Evolutionary conservation across 2,888 invertebrate genomes (phyloP).

Genomic region (Alloplasta piceator): DNA sequence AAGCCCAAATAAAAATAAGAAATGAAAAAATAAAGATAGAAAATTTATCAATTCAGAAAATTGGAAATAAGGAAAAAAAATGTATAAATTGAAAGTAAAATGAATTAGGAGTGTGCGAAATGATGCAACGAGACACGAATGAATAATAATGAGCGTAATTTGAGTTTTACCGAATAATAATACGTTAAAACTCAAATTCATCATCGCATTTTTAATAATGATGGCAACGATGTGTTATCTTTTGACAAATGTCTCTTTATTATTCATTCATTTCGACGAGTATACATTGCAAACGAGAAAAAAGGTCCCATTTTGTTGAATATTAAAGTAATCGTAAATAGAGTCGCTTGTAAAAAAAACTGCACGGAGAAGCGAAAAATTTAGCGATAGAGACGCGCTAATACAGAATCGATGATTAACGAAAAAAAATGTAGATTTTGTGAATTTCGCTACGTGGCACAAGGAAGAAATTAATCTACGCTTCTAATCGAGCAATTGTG

Average conservation of each 20-base stretch:
- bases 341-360: constrained; percentile 14
- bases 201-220: constrained; percentile 61
- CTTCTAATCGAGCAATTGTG: too few relatives aligned
- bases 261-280: constrained; percentile 80
- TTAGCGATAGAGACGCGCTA: not conserved
- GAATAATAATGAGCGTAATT: constrained; percentile 79
- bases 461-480: not conserved
- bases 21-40: too few relatives aligned
- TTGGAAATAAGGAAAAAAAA: too few relatives aligned
- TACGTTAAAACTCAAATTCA: constrained; percentile 65
- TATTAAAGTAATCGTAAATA: constrained; percentile 8
- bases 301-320: constrained; percentile 14
- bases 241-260: constrained; percentile 75
- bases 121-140: constrained; percentile 74
- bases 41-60: too few relatives aligned
- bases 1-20: too few relatives aligned
- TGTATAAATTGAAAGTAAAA: constrained; percentile 5
- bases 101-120: not conserved
- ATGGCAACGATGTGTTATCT: constrained; percentile 20
- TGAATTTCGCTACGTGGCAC: too few relatives aligned
- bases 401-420: constrained; percentile 7
- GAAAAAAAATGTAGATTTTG: constrained; percentile 29
- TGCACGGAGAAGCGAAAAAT: constrained; percentile 12
- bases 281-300: constrained; percentile 57
- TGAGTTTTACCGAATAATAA: too few relatives aligned